Conservation (phyloP, 2,797 vertebrate genomes). For the Amblyopsis hoosieri region DNA sequence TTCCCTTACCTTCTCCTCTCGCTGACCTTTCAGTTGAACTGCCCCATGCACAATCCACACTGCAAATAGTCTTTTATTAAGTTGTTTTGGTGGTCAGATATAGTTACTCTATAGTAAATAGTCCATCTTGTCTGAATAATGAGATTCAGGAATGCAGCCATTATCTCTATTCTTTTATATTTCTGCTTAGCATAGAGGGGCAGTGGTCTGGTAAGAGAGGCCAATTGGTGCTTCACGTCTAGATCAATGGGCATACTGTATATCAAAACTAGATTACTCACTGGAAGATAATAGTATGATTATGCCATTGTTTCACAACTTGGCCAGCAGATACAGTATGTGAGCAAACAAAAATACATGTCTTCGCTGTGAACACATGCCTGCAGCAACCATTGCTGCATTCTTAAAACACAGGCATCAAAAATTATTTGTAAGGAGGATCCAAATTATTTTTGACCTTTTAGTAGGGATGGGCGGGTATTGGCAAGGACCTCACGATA, state of each 20-base stretch:
- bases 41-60: background rate
- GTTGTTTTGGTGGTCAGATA: background rate
- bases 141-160: slow-evolving; percentile 14
- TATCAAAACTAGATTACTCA: slow-evolving; percentile 5
- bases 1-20: background rate
- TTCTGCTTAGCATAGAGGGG: slow-evolving; percentile 13
- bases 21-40: too few species aligned
- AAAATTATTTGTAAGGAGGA: slow-evolving; percentile 30
- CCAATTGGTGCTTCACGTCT: slow-evolving; percentile 6
- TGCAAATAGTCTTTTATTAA: background rate
- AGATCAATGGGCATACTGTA: background rate
- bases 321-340: background rate
- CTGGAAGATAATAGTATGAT: background rate
- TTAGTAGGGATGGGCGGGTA: too few species aligned
- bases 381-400: slow-evolving; percentile 5
- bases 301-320: slow-evolving; percentile 1
- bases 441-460: slow-evolving; percentile 33
- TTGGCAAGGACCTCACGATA: too few species aligned
- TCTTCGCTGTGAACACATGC: background rate
- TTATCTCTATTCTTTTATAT: slow-evolving; percentile 23
- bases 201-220: slow-evolving; percentile 7
- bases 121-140: background rate
- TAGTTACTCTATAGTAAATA: slow-evolving; percentile 21
- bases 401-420: slow-evolving; percentile 21
- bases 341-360: background rate